phyloP scores from a whole-genome alignment of 2,113 vertebrate genomes.

The Procavia capensis region DNA sequence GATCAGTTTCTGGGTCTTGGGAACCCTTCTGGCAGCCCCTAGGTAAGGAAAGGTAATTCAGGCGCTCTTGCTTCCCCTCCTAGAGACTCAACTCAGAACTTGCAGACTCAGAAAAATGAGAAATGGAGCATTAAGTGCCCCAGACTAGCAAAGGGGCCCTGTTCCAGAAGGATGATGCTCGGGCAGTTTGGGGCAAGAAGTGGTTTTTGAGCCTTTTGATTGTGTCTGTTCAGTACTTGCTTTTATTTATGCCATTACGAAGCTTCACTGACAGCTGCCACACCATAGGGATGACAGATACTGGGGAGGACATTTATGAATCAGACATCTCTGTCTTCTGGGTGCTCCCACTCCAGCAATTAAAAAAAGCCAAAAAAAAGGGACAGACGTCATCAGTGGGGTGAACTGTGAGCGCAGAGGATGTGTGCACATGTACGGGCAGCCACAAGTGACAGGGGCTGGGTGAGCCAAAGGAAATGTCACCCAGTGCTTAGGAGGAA shows the following conservation, averaged over 20 bases:
- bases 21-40: background rate
- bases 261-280: background rate
- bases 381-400: background rate
- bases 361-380: constrained; percentile 18
- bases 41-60: background rate
- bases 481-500: background rate
- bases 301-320: background rate
- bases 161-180: too few species aligned
- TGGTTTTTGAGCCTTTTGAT: background rate
- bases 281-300: background rate
- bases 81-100: constrained; percentile 16
- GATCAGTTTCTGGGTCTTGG: background rate
- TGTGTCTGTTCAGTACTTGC: background rate
- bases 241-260: background rate
- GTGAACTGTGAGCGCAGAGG: background rate
- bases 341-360: background rate
- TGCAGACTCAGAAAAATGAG: background rate
- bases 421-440: background rate
- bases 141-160: background rate
- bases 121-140: background rate
- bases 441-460: background rate
- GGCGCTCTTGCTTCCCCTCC: background rate
- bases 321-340: constrained; percentile 20
- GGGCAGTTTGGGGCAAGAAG: too few species aligned
- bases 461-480: background rate